These are phyloP conservation scores for Tolmerus cingulatus DNA, from an alignment of 2,888 invertebrate genomes.

Conservation along the genomic window DNA sequence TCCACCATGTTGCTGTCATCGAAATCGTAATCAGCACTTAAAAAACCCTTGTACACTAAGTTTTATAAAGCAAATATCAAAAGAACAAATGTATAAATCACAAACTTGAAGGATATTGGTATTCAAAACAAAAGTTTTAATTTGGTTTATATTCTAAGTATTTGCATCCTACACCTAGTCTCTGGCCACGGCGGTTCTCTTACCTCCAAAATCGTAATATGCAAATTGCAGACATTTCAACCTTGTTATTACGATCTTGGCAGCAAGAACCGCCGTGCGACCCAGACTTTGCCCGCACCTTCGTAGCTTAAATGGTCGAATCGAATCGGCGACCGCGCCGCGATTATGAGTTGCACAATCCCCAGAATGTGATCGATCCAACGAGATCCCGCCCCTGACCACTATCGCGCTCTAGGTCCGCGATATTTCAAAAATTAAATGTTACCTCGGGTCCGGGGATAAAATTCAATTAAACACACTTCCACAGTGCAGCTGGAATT, in stretches of 20 bases:
- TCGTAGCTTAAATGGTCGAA: neutral
- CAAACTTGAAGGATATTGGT: no score
- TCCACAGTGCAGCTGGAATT: conserved; percentile 28
- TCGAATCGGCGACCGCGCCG: neutral
- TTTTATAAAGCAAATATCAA: no score
- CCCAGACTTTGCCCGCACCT: neutral
- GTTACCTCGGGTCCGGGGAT: neutral
- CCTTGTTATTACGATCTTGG: neutral
- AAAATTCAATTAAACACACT: conserved; percentile 40
- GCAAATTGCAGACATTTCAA: neutral
- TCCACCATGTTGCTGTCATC: neutral
- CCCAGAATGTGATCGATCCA: neutral
- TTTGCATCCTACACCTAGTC: neutral
- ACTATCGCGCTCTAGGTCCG: neutral
- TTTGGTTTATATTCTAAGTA: no score
- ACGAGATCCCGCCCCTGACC: neutral
- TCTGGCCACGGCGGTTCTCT: neutral
- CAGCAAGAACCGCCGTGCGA: neutral
- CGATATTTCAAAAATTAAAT: neutral
- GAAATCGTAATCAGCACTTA: no score
- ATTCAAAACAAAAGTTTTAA: no score
- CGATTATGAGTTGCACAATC: neutral
- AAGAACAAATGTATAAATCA: no score
- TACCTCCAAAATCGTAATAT: neutral
- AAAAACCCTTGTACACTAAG: no score